Evolutionary conservation across 2,113 vertebrate species (phyloP).

Genomic region (Macrotus californicus): DNA sequence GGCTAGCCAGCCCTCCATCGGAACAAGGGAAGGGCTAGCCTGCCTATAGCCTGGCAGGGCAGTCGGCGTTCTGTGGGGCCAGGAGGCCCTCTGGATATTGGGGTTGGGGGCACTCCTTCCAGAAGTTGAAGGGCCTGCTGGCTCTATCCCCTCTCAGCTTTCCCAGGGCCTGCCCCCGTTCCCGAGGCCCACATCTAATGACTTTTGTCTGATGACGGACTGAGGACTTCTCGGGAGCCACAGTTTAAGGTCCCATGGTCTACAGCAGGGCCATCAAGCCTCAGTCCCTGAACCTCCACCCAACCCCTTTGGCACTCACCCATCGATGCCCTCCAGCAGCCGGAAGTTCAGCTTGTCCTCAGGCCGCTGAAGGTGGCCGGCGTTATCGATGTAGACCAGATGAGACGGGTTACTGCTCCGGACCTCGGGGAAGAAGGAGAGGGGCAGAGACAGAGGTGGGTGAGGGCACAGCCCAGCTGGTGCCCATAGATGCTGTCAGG

Average conservation of each 20-base stretch:
- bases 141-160: not conserved
- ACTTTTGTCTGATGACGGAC: not conserved
- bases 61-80: not conserved
- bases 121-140: not conserved
- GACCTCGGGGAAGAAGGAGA: conserved; percentile 79
- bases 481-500: not conserved
- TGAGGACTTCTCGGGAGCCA: not conserved
- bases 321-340: conserved; percentile 88
- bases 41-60: not conserved
- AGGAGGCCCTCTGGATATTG: not conserved
- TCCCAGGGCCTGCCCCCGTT: not conserved
- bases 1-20: not conserved
- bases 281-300: not conserved
- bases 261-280: not conserved
- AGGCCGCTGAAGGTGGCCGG: conserved; percentile 83
- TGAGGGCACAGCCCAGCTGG: fast-evolving
- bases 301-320: conserved; percentile 78
- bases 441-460: not conserved
- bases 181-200: not conserved
- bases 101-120: not conserved
- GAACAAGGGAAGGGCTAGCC: not conserved
- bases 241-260: fast-evolving
- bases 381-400: conserved; percentile 94
- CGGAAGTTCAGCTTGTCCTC: conserved; percentile 90
- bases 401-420: conserved; percentile 82